A percentile compares a stretch with the other conserved stretches of the same genome.
Evolutionary conservation across 2,113 vertebrate species (phyloP).

Genomic region (Crotophaga sulcirostris): DNA sequence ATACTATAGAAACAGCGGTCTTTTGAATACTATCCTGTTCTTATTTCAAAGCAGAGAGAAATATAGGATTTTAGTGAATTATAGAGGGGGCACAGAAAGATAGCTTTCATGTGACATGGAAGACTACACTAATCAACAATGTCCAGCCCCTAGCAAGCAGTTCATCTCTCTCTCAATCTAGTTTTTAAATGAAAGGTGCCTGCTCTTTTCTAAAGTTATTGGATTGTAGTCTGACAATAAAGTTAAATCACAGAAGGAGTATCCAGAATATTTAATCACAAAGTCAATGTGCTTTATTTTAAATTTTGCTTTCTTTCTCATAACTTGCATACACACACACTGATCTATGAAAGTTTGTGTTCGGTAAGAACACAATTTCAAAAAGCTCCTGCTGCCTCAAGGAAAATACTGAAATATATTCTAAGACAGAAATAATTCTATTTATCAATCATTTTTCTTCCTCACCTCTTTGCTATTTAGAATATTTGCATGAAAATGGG

Average conservation of each 20-base stretch:
- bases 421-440: slow-evolving; percentile 30
- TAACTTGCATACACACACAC: neutral
- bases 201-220: slow-evolving; percentile 3
- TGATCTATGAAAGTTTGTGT: slow-evolving; percentile 8
- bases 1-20: neutral
- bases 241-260: slow-evolving; percentile 11
- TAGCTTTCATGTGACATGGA: neutral
- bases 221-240: slow-evolving; percentile 21
- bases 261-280: slow-evolving; percentile 18
- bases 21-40: neutral
- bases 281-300: slow-evolving; percentile 47
- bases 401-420: slow-evolving; percentile 36
- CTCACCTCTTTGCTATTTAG: slow-evolving; percentile 48
- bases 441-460: slow-evolving; percentile 58
- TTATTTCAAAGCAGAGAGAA: neutral
- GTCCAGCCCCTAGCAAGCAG: neutral
- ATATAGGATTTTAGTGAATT: neutral
- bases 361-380: neutral
- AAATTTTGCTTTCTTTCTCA: neutral
- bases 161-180: neutral
- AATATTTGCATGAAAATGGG: slow-evolving; percentile 64
- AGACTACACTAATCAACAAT: neutral
- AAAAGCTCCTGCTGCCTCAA: slow-evolving; percentile 31
- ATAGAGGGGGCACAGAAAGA: neutral
- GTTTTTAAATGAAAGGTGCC: slow-evolving; percentile 2